Percentiles rank a stretch among this genome's conserved stretches.
These are phyloP conservation scores for Macrotis lagotis DNA, from an alignment of 2,113 vertebrate species.

Conservation along the genomic window DNA sequence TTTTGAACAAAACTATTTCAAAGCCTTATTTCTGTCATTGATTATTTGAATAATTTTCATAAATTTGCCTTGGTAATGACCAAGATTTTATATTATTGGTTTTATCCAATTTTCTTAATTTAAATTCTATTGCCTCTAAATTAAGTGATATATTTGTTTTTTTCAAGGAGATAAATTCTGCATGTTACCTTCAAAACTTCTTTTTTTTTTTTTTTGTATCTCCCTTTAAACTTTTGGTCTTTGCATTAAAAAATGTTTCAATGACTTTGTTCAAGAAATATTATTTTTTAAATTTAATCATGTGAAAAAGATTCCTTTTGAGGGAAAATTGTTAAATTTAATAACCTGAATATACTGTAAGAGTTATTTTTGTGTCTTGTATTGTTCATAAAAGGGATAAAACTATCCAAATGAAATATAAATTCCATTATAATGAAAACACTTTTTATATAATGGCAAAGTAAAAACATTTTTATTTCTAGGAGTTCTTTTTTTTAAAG, in stretches of 20 bases:
- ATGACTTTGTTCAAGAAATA: neutral
- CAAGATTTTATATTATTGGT: neutral
- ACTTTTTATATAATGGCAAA: neutral
- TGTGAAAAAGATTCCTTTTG: neutral
- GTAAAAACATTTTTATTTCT: no score
- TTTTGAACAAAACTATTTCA: neutral
- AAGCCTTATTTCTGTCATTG: neutral
- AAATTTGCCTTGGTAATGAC: neutral
- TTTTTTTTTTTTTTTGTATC: neutral
- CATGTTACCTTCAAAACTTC: neutral
- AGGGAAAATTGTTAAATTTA: neutral
- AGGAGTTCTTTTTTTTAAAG: no score
- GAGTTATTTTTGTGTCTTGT: neutral
- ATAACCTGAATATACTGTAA: constrained; percentile 23
- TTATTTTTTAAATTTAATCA: neutral
- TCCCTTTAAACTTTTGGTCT: neutral
- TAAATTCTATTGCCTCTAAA: neutral
- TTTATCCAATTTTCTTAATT: constrained; percentile 24
- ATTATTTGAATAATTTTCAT: neutral
- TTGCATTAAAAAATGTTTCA: neutral
- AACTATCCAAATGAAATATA: constrained; percentile 9
- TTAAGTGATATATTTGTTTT: neutral
- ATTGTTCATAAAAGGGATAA: constrained; percentile 4
- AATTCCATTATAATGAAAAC: neutral
- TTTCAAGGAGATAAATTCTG: neutral